These are phyloP conservation scores for Hydroisotoma schaefferi DNA, from an alignment of 2,888 invertebrate species.

Conservation along the genomic window DNA sequence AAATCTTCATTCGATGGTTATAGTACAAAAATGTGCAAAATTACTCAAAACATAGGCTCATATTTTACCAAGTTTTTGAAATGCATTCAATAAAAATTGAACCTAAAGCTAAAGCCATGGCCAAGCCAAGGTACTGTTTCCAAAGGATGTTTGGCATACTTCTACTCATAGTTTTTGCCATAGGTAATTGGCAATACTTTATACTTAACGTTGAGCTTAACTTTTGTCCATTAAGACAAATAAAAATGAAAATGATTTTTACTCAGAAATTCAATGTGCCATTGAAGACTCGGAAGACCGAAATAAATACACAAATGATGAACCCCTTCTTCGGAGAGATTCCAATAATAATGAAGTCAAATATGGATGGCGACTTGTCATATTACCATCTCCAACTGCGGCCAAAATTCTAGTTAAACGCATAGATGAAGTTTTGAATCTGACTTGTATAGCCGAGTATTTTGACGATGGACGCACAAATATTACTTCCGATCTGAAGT, in stretches of 20 bases:
- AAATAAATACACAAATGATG: neutral
- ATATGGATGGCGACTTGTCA: conserved; percentile 27
- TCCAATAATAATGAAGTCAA: neutral
- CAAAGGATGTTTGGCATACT: neutral
- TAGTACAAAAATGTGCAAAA: neutral
- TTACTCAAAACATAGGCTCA: too few species aligned
- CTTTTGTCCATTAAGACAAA: neutral
- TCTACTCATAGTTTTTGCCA: neutral
- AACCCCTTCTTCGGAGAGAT: neutral
- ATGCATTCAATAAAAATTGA: too few species aligned
- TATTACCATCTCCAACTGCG: conserved; percentile 27
- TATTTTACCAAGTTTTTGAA: too few species aligned
- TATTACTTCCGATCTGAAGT: conserved; percentile 1
- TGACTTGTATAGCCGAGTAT: conserved; percentile 32
- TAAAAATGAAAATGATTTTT: neutral
- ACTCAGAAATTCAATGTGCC: neutral
- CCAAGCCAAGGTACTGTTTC: too few species aligned
- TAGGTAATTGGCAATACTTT: neutral
- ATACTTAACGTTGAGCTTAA: too few species aligned
- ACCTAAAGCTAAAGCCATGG: too few species aligned
- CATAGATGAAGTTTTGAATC: conserved; percentile 37
- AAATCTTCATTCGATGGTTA: neutral
- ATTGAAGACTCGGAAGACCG: neutral
- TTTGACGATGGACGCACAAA: conserved; percentile 19
- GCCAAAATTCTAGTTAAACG: conserved; percentile 29